phyloP scores from a whole-genome alignment of 2,113 vertebrate species.

The Blennius ocellaris region DNA sequence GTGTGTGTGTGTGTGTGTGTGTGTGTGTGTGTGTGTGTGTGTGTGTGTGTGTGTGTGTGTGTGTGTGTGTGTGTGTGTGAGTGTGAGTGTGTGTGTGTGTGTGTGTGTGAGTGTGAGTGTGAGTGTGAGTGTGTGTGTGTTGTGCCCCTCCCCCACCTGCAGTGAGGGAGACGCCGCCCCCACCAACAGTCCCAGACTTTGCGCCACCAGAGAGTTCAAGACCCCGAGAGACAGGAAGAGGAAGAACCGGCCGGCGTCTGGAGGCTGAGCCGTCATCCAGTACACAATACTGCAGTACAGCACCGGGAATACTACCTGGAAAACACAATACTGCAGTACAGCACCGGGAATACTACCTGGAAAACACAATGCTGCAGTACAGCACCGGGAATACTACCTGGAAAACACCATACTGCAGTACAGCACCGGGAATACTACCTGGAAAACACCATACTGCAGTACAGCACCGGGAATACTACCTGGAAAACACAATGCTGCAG shows the following conservation, averaged over 20 bases:
- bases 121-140: too few relatives aligned
- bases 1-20: neutral
- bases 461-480: too few relatives aligned
- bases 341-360: neutral
- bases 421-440: too few relatives aligned
- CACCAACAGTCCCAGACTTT: constrained; percentile 94
- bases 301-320: constrained; percentile 84
- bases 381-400: too few relatives aligned
- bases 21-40: too few relatives aligned
- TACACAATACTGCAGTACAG: constrained; percentile 96
- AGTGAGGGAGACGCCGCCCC: constrained; percentile 94
- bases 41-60: too few relatives aligned
- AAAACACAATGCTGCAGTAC: too few relatives aligned
- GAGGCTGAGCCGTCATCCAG: constrained; percentile 98
- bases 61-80: too few relatives aligned
- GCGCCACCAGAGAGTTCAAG: constrained; percentile 93
- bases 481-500: too few relatives aligned
- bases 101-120: too few relatives aligned
- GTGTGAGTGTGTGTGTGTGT: neutral
- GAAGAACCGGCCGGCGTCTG: constrained; percentile 90
- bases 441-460: too few relatives aligned
- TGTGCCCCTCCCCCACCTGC: constrained; percentile 87
- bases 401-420: too few relatives aligned
- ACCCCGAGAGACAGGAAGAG: constrained; percentile 89
- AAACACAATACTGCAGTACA: neutral